Percentiles rank a stretch among this genome's conserved stretches.
These are phyloP conservation scores for Amblyraja radiata DNA, from an alignment of 2,797 vertebrate species.

Conservation along the genomic window DNA sequence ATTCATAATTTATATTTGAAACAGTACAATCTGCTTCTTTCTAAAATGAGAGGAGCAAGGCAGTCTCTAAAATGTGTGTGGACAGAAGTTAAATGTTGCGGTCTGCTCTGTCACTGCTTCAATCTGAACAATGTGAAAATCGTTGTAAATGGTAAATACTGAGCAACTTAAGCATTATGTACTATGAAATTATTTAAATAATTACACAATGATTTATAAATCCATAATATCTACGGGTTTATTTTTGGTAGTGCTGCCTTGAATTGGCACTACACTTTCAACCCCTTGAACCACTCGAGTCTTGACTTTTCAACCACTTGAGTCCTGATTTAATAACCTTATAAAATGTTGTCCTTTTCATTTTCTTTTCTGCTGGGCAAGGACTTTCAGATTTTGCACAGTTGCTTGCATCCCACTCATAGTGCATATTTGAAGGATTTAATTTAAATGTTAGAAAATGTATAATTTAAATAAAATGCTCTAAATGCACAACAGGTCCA, in stretches of 20 bases:
- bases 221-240: neutral
- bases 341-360: neutral
- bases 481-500: neutral
- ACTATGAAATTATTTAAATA: neutral
- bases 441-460: neutral
- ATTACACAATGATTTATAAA: neutral
- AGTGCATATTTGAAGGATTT: slow-evolving; percentile 10
- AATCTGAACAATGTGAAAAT: neutral
- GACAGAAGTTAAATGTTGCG: neutral
- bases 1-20: neutral
- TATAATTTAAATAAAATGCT: neutral
- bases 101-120: neutral
- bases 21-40: neutral
- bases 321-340: neutral
- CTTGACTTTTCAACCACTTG: neutral
- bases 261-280: neutral
- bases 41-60: neutral
- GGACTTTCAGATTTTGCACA: neutral
- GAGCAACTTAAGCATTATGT: neutral
- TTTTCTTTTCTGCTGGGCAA: neutral
- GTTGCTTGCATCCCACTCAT: neutral
- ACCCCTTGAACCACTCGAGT: neutral
- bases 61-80: neutral
- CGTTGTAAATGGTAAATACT: slow-evolving; percentile 14
- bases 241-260: neutral